These are phyloP conservation scores for Pyrocephalus nanus DNA, from an alignment of 2,797 vertebrate genomes.

Conservation along the genomic window DNA sequence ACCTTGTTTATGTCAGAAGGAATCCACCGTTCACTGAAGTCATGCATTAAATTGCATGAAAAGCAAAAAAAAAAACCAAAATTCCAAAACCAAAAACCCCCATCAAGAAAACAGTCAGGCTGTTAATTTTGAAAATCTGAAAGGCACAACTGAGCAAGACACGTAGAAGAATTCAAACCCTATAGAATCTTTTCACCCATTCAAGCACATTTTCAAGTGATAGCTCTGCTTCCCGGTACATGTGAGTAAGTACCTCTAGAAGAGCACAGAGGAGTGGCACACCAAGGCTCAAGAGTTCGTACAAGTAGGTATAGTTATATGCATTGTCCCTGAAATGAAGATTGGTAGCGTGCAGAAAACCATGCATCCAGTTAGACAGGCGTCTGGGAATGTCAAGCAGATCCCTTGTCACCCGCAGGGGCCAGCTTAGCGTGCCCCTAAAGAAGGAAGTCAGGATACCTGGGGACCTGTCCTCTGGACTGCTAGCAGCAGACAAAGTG, in stretches of 20 bases:
- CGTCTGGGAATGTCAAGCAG: conserved; percentile 84
- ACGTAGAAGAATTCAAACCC: conserved; percentile 46
- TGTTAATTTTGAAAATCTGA: conserved; percentile 59
- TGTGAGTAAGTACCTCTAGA: conserved; percentile 86
- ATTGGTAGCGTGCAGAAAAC: conserved; percentile 73
- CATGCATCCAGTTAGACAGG: conserved; percentile 81
- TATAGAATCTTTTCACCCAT: conserved; percentile 81
- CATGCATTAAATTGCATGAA: background rate
- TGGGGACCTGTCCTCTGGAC: conserved; percentile 82
- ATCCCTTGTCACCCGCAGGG: conserved; percentile 82
- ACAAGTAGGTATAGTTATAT: conserved; percentile 87
- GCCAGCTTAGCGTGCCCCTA: conserved; percentile 85
- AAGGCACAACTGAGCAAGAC: conserved; percentile 50
- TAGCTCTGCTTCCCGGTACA: conserved; percentile 84
- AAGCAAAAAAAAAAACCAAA: background rate
- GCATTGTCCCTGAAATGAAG: conserved; percentile 89
- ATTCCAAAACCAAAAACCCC: background rate
- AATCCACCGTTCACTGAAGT: background rate
- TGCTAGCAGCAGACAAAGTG: conserved; percentile 64
- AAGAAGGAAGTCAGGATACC: conserved; percentile 91
- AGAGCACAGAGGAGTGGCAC: conserved; percentile 88
- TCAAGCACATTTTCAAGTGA: conserved; percentile 78
- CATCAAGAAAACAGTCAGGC: background rate
- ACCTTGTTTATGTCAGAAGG: background rate
- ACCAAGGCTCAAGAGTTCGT: conserved; percentile 92